Evolutionary conservation across 2,797 vertebrate genomes (phyloP).

Genomic region (Xiphophorus birchmanni): DNA sequence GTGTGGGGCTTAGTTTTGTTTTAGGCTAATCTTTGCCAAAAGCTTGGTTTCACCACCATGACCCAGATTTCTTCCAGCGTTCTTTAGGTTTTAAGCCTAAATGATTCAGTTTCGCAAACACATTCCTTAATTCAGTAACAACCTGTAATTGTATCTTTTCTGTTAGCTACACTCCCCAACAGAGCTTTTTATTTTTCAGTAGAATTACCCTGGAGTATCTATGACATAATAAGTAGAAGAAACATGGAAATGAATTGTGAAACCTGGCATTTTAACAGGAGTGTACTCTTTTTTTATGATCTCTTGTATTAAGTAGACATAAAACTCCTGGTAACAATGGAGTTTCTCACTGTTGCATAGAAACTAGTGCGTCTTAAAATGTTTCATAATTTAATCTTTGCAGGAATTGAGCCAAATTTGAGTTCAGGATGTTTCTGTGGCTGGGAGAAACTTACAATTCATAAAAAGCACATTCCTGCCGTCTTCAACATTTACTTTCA

Average conservation of each 20-base stretch:
- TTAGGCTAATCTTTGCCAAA: neutral
- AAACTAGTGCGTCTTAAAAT: neutral
- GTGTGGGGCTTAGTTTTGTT: neutral
- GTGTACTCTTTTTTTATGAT: no score
- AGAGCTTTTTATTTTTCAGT: neutral
- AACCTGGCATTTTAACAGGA: neutral
- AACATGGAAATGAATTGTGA: neutral
- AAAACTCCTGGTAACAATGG: neutral
- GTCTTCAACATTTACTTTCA: neutral
- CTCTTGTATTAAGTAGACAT: neutral
- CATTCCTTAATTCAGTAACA: neutral
- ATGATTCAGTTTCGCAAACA: neutral
- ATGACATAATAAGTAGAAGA: neutral
- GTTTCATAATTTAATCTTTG: neutral
- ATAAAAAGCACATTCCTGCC: neutral
- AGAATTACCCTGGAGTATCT: neutral
- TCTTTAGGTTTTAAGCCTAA: neutral
- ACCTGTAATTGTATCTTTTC: neutral
- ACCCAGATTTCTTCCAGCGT: neutral
- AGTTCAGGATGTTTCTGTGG: neutral
- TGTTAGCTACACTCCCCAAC: neutral
- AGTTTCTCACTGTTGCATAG: neutral
- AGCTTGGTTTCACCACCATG: neutral
- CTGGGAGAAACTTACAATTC: neutral
- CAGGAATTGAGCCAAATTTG: neutral